Evolutionary conservation across 2,797 vertebrate species (phyloP).

Genomic region (Neoniphon sammara): DNA sequence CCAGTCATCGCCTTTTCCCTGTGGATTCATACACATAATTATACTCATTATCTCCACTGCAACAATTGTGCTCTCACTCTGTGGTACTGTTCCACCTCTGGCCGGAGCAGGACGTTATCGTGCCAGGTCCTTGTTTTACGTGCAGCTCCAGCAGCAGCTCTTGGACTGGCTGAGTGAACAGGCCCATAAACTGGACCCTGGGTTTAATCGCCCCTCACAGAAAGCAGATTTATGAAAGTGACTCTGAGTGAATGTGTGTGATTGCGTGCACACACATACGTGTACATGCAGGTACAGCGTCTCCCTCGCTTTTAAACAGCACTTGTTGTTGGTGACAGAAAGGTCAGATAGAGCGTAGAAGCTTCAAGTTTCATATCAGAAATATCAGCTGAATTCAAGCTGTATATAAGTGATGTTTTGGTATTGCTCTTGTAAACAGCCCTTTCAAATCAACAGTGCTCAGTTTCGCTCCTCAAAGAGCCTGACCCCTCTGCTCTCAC

Average conservation of each 20-base stretch:
- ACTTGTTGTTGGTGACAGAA: too few species aligned
- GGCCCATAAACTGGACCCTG: conserved; percentile 66
- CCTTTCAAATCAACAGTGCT: too few species aligned
- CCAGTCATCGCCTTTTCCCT: not conserved
- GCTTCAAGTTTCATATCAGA: too few species aligned
- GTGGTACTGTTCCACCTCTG: conserved; percentile 24
- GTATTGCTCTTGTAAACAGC: too few species aligned
- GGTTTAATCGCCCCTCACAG: conserved; percentile 69
- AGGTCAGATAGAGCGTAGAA: too few species aligned
- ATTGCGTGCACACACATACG: conserved; percentile 8
- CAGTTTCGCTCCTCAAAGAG: too few species aligned
- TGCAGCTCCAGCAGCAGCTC: conserved; percentile 32
- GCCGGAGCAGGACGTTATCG: conserved; percentile 46
- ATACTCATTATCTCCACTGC: conserved; percentile 25
- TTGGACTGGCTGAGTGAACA: conserved; percentile 54
- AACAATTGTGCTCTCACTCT: conserved; percentile 24
- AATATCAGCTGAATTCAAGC: too few species aligned
- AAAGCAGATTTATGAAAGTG: conserved; percentile 77
- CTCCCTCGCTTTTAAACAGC: conserved; percentile 25
- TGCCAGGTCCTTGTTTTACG: conserved; percentile 34
- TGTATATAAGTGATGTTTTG: too few species aligned
- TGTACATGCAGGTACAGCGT: conserved; percentile 31
- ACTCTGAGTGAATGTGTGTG: conserved; percentile 34
- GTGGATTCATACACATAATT: conserved; percentile 15
- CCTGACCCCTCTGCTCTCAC: too few species aligned